phyloP scores from a whole-genome alignment of 2,797 vertebrate species.

The Trachurus trachurus region DNA sequence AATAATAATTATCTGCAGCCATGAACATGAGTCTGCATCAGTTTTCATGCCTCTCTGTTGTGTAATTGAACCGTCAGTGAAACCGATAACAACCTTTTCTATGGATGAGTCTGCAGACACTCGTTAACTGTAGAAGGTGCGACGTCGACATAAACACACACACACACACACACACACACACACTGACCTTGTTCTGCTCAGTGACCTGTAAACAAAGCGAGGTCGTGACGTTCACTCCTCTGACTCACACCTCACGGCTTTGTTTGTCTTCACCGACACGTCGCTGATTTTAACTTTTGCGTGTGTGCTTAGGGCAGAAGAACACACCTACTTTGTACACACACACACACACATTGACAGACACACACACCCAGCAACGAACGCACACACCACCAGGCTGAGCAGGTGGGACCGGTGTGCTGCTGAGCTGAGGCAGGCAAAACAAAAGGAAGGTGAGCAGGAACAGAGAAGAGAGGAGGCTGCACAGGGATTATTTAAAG shows the following conservation, averaged over 20 bases:
- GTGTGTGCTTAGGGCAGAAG: background rate
- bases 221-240: background rate
- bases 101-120: background rate
- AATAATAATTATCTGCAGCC: background rate
- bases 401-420: constrained; percentile 67
- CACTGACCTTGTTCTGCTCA: background rate
- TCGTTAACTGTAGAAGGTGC: background rate
- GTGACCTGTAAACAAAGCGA: constrained; percentile 15
- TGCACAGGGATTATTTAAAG: background rate
- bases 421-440: constrained; percentile 27
- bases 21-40: background rate
- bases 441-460: constrained; percentile 23
- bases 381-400: constrained; percentile 17
- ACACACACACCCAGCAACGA: constrained; percentile 5
- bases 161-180: background rate
- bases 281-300: constrained; percentile 30
- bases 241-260: background rate
- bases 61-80: background rate
- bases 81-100: background rate
- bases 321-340: constrained; percentile 52
- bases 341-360: constrained; percentile 28
- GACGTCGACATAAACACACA: constrained; percentile 1
- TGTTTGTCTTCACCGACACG: constrained; percentile 21
- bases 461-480: background rate
- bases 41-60: background rate